Conservation (phyloP, 2,113 vertebrate genomes). For the Ploceus nigricollis region DNA sequence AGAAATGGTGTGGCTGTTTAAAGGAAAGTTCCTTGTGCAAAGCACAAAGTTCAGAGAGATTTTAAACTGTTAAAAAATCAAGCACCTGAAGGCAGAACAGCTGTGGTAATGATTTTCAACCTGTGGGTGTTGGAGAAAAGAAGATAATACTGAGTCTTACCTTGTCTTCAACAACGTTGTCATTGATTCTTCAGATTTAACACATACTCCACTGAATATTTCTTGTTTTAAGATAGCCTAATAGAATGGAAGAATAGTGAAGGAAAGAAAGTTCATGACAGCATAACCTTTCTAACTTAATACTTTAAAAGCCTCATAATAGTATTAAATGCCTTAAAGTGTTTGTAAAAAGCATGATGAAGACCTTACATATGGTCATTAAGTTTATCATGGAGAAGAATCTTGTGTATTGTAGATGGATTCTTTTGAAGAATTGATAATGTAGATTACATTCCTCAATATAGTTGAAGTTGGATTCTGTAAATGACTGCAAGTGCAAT, state of each 20-base stretch:
- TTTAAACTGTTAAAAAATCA: background rate
- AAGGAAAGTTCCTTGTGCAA: background rate
- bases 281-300: background rate
- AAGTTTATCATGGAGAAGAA: background rate
- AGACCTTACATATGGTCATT: background rate
- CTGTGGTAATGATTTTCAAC: background rate
- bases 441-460: background rate
- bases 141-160: background rate
- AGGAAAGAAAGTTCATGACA: background rate
- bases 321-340: background rate
- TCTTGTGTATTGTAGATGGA: background rate
- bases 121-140: constrained; percentile 5
- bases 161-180: background rate
- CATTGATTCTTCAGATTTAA: background rate
- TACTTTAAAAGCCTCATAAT: background rate
- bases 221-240: background rate
- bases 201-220: background rate
- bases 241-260: background rate
- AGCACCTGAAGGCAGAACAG: background rate
- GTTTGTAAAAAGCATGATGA: background rate
- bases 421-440: background rate
- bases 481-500: background rate
- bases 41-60: background rate
- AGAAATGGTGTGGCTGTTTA: background rate
- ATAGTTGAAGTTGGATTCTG: background rate